phyloP scores from a whole-genome alignment of 92 coral and sea anemone species.

The Epizoanthus rinbou region DNA sequence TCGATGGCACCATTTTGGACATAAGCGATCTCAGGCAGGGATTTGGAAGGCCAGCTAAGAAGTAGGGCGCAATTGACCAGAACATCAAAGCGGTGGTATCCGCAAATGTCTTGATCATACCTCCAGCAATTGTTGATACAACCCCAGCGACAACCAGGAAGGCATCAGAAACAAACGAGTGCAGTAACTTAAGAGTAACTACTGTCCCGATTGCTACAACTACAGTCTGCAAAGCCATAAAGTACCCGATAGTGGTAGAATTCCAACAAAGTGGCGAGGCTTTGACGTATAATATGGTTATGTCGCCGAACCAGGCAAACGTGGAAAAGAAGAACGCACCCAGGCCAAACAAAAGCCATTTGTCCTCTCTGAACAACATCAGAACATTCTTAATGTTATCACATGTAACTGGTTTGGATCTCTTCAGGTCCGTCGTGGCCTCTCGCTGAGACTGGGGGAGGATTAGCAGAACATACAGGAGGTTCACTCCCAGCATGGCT shows the following conservation, averaged over 20 bases:
- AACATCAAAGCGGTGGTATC: slow-evolving; percentile 60
- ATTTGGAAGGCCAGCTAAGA: slow-evolving; percentile 51
- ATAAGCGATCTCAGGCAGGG: slow-evolving; percentile 53
- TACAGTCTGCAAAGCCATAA: slow-evolving; percentile 34
- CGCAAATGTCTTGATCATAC: slow-evolving; percentile 49
- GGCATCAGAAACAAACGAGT: slow-evolving; percentile 49
- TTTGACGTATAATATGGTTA: slow-evolving; percentile 50
- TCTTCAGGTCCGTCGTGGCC: slow-evolving; percentile 24
- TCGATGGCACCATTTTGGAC: slow-evolving; percentile 50
- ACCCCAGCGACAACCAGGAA: slow-evolving; percentile 48
- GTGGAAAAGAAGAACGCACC: slow-evolving; percentile 52
- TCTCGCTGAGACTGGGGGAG: slow-evolving; percentile 57
- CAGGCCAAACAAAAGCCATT: slow-evolving; percentile 30
- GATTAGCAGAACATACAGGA: slow-evolving; percentile 45
- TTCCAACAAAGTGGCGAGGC: slow-evolving; percentile 65
- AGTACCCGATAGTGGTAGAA: slow-evolving; percentile 51
- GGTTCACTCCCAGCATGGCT: slow-evolving; percentile 34
- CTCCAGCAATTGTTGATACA: slow-evolving; percentile 33
- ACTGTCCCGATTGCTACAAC: slow-evolving; percentile 48
- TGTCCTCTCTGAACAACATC: slow-evolving; percentile 32
- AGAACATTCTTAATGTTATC: slow-evolving; percentile 29
- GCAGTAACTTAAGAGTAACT: slow-evolving; percentile 48
- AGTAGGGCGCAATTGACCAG: slow-evolving; percentile 53
- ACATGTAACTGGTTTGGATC: slow-evolving; percentile 30
- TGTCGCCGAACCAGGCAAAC: slow-evolving; percentile 50